Base-by-base conservation (phyloP, 2,113 vertebrate species). In the Pterocles orientalis region DNA sequence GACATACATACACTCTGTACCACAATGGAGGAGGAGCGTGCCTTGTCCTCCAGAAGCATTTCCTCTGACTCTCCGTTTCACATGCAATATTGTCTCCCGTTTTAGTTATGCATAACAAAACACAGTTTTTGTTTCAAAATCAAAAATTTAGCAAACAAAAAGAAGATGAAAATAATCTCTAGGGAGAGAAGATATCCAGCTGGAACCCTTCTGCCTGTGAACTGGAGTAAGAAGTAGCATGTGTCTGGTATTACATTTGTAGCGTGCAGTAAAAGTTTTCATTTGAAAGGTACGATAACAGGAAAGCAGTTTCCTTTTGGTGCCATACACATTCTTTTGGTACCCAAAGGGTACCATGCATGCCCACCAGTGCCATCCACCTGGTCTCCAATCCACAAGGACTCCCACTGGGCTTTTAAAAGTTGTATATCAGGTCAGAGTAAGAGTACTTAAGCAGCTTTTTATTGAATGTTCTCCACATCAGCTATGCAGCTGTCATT, bases 1-100 rank as follows among this genome's bases (percentile, higher is more conserved):
- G 8, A 13, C 16, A 4, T 14, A 43, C 28, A 58, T n/a, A 26
- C 14, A 34, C 18, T 20, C 43, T 47, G 6, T 28, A 53, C 18
- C 25, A 12, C 58, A 39, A 1, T 0, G 0, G 26, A 20, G 29
- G 3, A 77, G 26, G 12, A 68, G 18, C 23, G 26, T 2, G 20
- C 14, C 33, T 33, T 53, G 18, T 57, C 12, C 62, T 56, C 50
- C 71, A 80, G 29, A 50, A 41, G 39, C 9, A 21, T 48, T 73
- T 76, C 10, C 54, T 85, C 66, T 18, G 41, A 24, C 19, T 79
- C 50, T 51, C 29, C 7, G 1, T 48, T 68, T 43, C 50, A 51
- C 50, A 61, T 57, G 12, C 45, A 60, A 11, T 13, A 19, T 12
- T 36, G 25, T n/a, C 26, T 86, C n/a, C 45, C 21, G 2, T 28